Base-by-base conservation (phyloP, 1,140 invertebrate genomes). In the Hylaeus volcanicus region DNA sequence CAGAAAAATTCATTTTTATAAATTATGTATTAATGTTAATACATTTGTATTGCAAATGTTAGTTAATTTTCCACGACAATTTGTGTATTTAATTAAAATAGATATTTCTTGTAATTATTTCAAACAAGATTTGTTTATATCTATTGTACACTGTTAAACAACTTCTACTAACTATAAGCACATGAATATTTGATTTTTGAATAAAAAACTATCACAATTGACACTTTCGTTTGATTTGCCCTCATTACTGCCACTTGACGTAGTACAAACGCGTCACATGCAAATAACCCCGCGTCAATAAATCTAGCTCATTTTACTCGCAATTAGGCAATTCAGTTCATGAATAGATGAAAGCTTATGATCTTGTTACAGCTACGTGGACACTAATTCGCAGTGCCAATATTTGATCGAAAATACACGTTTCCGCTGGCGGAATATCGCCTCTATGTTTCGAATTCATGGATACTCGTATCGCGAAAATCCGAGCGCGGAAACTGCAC, bases 311-410 rank as follows among this genome's bases (percentile, higher is more conserved):
- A 63, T 64, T 73, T 37, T 26, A 55, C 58, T 72, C 37, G 3
- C 48, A 45, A 63, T 48, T 78, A 64, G 37, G 48, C 56, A 72
- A 78, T 63, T 45, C 68, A 37, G n/a, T 79, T 79, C 48, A 73
- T 45, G 58, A 58, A 39, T 15, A 65, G 45, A 63, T 64, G 69
- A 26, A 55, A 79, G 41, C 76, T 79, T 64, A 74, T 51, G 71
- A 79, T 79, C 75, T 37, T 58, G 43, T 79, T 70, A 61, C 26
- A 43, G 55, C 14, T 56, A 41, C 72, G 41, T 14, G 72, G 37
- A 64, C 65, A 60, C 37, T 58, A 58, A 51, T 66, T 43, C 55
- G 12, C 55, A 0, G 43, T n/a, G 78, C 6, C 43, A 74, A 74
- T 80, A 65, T 74, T 80, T 74, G 63, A 74, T 41, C 43, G 39